phyloP scores from a whole-genome alignment of 2,888 invertebrate species.

The Rhodophaea formosa region DNA sequence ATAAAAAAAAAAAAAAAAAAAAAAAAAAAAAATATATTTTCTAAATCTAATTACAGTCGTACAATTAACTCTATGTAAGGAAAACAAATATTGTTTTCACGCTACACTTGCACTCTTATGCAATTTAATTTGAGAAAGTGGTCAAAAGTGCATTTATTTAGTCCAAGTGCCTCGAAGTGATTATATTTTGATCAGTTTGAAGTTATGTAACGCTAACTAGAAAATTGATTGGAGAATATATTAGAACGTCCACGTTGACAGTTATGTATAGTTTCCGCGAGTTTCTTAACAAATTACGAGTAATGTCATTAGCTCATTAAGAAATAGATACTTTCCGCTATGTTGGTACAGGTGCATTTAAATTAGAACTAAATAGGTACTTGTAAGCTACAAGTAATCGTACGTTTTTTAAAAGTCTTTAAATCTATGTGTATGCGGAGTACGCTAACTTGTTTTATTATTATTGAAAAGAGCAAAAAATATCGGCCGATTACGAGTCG shows the following conservation, averaged over 20 bases:
- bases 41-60: background rate
- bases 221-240: slow-evolving; percentile 7
- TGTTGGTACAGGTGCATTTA: background rate
- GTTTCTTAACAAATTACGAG: slow-evolving; percentile 12
- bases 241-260: background rate
- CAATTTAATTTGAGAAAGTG: background rate
- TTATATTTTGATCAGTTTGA: background rate
- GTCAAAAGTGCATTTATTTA: background rate
- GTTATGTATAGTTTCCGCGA: slow-evolving; percentile 1
- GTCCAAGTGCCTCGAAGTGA: background rate
- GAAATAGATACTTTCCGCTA: background rate
- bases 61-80: background rate
- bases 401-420: no score
- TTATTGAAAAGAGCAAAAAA: no score
- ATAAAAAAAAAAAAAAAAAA: no score
- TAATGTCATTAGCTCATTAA: background rate
- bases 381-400: no score
- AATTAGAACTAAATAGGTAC: background rate
- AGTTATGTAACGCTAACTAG: slow-evolving; percentile 6
- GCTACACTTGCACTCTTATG: background rate
- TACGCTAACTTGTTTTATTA: no score
- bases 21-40: background rate
- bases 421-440: no score
- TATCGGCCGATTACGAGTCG: no score
- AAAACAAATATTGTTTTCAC: background rate